Evolutionary conservation across 2,113 vertebrate genomes (phyloP).

Genomic region (Pseudorasbora parva): DNA sequence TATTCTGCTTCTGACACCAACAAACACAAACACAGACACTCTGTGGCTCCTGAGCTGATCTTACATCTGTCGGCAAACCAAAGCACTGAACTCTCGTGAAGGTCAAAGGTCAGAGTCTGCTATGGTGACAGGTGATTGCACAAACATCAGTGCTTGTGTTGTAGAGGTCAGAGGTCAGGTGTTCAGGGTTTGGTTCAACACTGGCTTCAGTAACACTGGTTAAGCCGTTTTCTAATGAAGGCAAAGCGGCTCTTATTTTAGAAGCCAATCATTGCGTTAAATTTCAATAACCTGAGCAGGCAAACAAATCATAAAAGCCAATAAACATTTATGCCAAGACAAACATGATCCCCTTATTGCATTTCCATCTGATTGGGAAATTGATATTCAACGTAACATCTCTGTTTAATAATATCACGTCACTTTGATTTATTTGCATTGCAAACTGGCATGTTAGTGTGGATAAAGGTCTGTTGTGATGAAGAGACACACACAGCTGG

Average conservation of each 20-base stretch:
- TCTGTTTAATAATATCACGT: slow-evolving; percentile 8
- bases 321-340: not conserved
- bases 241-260: not conserved
- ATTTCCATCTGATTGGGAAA: not conserved
- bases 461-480: not conserved
- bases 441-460: not conserved
- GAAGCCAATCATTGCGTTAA: not conserved
- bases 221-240: too few species aligned
- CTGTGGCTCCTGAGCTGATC: too few species aligned
- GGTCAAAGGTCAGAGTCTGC: not conserved
- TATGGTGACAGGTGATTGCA: not conserved
- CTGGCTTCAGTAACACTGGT: not conserved
- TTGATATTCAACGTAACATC: not conserved
- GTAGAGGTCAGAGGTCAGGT: not conserved
- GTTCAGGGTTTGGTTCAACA: not conserved
- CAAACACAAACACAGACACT: not conserved
- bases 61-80: too few species aligned
- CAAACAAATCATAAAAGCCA: not conserved
- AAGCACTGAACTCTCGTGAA: too few species aligned
- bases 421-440: slow-evolving; percentile 21
- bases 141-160: not conserved
- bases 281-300: not conserved
- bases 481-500: not conserved
- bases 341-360: slow-evolving; percentile 6
- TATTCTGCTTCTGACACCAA: slow-evolving; percentile 4